phyloP scores from a whole-genome alignment of 2,888 invertebrate species.

The Tromatobia lineatoria region DNA sequence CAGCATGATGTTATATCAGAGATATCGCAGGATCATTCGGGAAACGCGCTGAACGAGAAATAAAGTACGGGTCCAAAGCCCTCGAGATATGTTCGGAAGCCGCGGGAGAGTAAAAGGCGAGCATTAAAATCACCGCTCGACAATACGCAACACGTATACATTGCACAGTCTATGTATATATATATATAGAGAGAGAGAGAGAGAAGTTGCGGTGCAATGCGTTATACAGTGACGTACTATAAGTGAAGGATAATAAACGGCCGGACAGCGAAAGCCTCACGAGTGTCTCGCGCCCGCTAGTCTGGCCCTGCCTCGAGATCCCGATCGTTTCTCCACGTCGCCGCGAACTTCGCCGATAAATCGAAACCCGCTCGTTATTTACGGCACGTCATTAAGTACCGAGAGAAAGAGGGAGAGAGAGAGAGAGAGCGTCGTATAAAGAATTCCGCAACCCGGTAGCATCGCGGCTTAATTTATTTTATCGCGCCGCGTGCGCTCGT shows the following conservation, averaged over 20 bases:
- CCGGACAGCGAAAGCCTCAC: constrained; percentile 60
- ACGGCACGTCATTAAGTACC: constrained; percentile 79
- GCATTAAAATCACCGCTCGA: constrained; percentile 66
- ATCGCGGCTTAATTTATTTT: constrained; percentile 83
- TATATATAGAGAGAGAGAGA: too few species aligned
- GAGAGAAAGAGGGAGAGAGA: constrained; percentile 46
- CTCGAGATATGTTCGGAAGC: constrained; percentile 53
- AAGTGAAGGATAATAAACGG: constrained; percentile 66
- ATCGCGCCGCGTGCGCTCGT: constrained; percentile 74
- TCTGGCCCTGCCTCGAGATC: constrained; percentile 54
- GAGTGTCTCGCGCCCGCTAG: constrained; percentile 29
- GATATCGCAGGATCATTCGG: not conserved
- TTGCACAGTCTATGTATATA: not conserved
- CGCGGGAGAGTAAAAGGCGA: constrained; percentile 49
- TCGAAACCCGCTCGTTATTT: constrained; percentile 79
- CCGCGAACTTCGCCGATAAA: constrained; percentile 75
- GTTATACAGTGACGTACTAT: constrained; percentile 54
- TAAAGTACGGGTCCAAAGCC: constrained; percentile 33
- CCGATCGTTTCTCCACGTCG: constrained; percentile 67
- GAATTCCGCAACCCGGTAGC: constrained; percentile 80
- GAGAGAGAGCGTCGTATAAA: constrained; percentile 57
- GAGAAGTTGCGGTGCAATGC: not conserved
- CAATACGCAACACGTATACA: constrained; percentile 47
- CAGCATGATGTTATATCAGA: not conserved
- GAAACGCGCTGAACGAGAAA: not conserved